These are phyloP conservation scores for Lasiurus cinereus DNA, from an alignment of 2,113 vertebrate genomes.

Conservation along the genomic window DNA sequence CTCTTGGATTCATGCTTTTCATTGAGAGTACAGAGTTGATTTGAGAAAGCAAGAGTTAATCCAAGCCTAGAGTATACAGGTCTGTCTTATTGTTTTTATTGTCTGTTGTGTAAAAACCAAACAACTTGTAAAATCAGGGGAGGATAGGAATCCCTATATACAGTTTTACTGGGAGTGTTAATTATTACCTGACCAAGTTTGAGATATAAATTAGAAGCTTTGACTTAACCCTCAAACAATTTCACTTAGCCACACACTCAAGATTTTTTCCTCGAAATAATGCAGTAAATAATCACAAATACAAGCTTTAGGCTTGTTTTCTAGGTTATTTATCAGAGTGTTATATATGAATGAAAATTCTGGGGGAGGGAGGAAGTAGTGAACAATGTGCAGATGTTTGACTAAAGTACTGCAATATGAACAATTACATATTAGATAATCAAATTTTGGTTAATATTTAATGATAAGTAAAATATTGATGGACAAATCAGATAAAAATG, in stretches of 20 bases:
- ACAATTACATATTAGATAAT: not conserved
- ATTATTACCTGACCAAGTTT: not conserved
- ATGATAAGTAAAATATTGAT: not conserved
- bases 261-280: not conserved
- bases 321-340: not conserved
- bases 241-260: not conserved
- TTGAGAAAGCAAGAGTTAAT: conserved; percentile 9
- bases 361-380: not conserved
- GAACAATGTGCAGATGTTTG: not conserved
- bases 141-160: not conserved
- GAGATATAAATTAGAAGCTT: not conserved
- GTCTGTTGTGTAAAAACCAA: not conserved
- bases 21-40: not conserved
- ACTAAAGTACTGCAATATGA: not conserved
- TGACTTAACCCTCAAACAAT: not conserved
- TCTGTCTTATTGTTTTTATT: not conserved
- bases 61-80: not conserved
- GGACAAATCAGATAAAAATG: not conserved
- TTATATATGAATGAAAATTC: not conserved
- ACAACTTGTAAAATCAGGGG: not conserved
- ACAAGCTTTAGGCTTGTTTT: not conserved
- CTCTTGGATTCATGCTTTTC: not conserved
- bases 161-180: not conserved
- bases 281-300: not conserved
- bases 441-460: not conserved